A percentile compares a stretch with the other conserved stretches of the same genome.
phyloP scores from a whole-genome alignment of 2,797 vertebrate species.

The Acanthis flammea region DNA sequence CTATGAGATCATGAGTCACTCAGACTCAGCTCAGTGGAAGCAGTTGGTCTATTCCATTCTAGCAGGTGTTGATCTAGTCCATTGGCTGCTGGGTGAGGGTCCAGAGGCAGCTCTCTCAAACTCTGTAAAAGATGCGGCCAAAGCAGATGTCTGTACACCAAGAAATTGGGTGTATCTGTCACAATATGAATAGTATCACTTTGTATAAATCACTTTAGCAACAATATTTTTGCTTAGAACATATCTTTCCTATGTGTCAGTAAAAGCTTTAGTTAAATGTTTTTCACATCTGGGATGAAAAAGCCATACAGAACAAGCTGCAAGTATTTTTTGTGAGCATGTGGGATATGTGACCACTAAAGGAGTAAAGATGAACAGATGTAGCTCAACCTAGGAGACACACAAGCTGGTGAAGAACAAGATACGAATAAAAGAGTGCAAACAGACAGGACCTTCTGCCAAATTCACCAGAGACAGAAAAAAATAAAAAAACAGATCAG shows the following conservation, averaged over 20 bases:
- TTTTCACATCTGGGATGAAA: background rate
- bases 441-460: background rate
- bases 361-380: background rate
- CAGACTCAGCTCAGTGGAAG: background rate
- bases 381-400: background rate
- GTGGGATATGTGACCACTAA: background rate
- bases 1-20: background rate
- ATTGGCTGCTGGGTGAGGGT: background rate
- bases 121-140: background rate
- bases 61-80: background rate
- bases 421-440: background rate
- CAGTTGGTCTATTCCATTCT: background rate
- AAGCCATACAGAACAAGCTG: background rate
- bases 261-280: background rate
- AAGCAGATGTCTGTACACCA: background rate
- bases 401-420: background rate
- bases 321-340: background rate
- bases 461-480: background rate
- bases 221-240: background rate
- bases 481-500: background rate
- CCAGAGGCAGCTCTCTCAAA: background rate
- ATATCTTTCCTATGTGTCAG: background rate
- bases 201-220: fast-evolving
- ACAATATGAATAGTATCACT: background rate
- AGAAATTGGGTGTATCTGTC: background rate